Evolutionary conservation across 2,113 vertebrate species (phyloP), one percentile per base, ranked within the genome.

Genomic region (Solenodon paradoxus): DNA sequence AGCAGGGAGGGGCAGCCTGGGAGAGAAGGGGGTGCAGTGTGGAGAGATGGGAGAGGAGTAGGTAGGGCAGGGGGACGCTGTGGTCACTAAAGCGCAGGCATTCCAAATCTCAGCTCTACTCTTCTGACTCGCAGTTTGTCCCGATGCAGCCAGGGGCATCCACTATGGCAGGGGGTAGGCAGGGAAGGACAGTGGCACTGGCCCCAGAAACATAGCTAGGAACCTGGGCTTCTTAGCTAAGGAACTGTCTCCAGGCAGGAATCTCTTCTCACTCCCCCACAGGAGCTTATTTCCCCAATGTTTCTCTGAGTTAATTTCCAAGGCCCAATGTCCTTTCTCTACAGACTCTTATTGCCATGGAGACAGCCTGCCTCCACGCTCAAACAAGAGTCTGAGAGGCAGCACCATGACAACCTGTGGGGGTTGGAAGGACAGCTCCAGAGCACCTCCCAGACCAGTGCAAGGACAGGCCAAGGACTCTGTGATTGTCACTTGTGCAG

Each of bases 331-430:
- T 91, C 79, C 59, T 96, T 94, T 94, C 94, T 77, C 69, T 59
- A 68, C 92, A 93, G 95, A 93, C 71, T 89, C 90, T 96, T 75
- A 95, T 96, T 92, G 95, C 96, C 95, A 97, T 97, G 96, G 96
- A 96, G 94, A 97, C 96, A 89, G 72, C 92, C 79, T 78, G 57
- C 95, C 16, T 86, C 90, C 95, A 90, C 75, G 83, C 72, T 95
- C 97, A 96, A 72, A 96, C 20, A 59, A 79, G 72, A 89, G 79
- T 89, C 87, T 79, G 95, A 97, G 53, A 19, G 19, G 92, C 75
- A 77, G 92, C 79, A 93, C 96, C 97, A 96, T 97, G 97, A 95
- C 96, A 97, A 97, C 95, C 92, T 92, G 87, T 38, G 79, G 78
- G 93, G 88, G 88, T 69, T 69, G 92, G 51, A 72, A 83, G 57